Evolutionary conservation across 1,140 invertebrate genomes (phyloP).

Genomic region (Hydropsyche tenuis): DNA sequence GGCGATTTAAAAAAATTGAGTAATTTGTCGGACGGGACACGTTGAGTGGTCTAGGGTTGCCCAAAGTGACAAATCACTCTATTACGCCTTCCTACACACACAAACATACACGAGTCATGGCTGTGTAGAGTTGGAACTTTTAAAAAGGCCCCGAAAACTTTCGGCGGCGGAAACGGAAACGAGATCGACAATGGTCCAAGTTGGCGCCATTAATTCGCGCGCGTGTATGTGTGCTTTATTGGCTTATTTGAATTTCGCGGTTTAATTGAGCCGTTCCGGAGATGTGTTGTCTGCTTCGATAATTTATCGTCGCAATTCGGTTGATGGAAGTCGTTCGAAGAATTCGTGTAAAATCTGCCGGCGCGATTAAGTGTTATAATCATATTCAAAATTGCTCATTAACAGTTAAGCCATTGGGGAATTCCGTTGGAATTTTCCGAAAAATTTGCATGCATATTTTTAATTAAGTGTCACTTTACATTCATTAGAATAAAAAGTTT

Average conservation of each 20-base stretch:
- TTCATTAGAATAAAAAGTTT: too few species aligned
- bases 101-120: not conserved
- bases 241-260: not conserved
- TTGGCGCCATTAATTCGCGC: conserved; percentile 26
- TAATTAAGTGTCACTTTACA: too few species aligned
- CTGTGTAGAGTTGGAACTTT: conserved; percentile 27
- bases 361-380: too few species aligned
- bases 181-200: conserved; percentile 27
- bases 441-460: too few species aligned
- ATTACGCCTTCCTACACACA: not conserved
- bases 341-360: too few species aligned
- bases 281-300: not conserved
- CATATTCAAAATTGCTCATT: too few species aligned
- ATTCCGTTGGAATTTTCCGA: too few species aligned
- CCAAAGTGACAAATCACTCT: conserved; percentile 28
- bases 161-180: conserved; percentile 28
- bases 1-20: conserved; percentile 9
- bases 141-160: conserved; percentile 41
- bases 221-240: not conserved
- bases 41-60: not conserved
- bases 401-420: too few species aligned
- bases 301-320: too few species aligned
- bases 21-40: not conserved
- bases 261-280: not conserved
- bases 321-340: too few species aligned